These are phyloP conservation scores for Crotalus helleri DNA, from an alignment of 2,113 vertebrate genomes.

Conservation along the genomic window DNA sequence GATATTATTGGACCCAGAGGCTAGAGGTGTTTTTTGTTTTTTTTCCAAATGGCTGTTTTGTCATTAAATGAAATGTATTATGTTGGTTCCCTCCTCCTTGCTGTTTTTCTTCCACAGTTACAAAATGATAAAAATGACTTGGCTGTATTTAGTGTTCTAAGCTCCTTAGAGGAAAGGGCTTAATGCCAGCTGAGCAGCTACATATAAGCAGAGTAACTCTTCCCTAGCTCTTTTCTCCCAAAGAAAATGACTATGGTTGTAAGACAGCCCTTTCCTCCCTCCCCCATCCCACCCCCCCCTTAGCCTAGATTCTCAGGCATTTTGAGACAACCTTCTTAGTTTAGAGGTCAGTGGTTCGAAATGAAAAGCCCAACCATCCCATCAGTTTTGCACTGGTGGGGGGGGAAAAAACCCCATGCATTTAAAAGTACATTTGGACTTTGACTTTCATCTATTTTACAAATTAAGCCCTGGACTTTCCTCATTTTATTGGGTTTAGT, in stretches of 20 bases:
- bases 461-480: background rate
- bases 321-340: background rate
- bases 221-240: background rate
- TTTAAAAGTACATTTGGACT: background rate
- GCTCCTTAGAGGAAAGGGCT: background rate
- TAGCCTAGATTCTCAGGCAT: background rate
- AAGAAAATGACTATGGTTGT: background rate
- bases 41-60: background rate
- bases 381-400: background rate
- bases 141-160: background rate
- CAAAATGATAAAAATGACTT: background rate
- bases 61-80: background rate
- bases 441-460: background rate
- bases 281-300: no score
- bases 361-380: background rate
- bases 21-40: background rate
- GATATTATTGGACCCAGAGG: background rate
- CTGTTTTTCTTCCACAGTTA: background rate
- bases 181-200: background rate
- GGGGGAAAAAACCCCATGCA: background rate
- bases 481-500: background rate
- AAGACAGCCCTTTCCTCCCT: background rate
- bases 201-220: background rate
- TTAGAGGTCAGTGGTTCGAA: background rate
- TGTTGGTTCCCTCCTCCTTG: no score